Evolutionary conservation across 2,888 invertebrate genomes (phyloP).

Genomic region (Coelogynopora nodosa): DNA sequence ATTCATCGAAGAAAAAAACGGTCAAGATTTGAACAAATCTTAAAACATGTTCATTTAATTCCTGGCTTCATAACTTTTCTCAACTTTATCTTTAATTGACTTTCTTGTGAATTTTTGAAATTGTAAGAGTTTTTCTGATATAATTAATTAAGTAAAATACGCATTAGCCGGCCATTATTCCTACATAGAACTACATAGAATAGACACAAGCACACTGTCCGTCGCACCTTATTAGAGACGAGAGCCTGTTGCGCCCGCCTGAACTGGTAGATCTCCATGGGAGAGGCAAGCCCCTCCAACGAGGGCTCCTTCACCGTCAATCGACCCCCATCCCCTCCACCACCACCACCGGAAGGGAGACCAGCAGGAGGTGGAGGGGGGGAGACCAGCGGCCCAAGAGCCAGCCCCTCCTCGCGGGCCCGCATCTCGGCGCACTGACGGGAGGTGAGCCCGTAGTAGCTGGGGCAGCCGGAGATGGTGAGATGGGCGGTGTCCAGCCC

Average conservation of each 20-base stretch:
- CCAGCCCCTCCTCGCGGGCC: conserved; percentile 29
- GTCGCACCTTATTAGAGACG: conserved; percentile 25
- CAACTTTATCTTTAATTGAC: no score
- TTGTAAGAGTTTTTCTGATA: no score
- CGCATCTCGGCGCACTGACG: conserved; percentile 68
- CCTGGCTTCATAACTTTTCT: no score
- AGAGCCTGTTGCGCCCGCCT: conserved; percentile 38
- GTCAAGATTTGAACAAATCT: no score
- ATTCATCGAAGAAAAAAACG: no score
- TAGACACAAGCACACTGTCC: no score
- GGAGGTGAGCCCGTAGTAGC: conserved; percentile 79
- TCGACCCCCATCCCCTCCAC: neutral
- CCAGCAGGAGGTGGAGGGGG: neutral
- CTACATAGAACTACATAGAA: no score
- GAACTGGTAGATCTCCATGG: conserved; percentile 42
- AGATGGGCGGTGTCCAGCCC: conserved; percentile 68
- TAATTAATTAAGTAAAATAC: no score
- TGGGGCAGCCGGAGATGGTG: conserved; percentile 82
- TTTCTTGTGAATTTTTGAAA: no score
- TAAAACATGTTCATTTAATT: no score
- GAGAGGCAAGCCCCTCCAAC: conserved; percentile 30
- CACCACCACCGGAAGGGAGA: neutral
- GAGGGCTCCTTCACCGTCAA: conserved; percentile 4
- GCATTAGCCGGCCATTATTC: no score
- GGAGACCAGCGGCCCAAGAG: no score